Base-by-base conservation (phyloP, 2,888 invertebrate species). In the Iphiclides podalirius region DNA sequence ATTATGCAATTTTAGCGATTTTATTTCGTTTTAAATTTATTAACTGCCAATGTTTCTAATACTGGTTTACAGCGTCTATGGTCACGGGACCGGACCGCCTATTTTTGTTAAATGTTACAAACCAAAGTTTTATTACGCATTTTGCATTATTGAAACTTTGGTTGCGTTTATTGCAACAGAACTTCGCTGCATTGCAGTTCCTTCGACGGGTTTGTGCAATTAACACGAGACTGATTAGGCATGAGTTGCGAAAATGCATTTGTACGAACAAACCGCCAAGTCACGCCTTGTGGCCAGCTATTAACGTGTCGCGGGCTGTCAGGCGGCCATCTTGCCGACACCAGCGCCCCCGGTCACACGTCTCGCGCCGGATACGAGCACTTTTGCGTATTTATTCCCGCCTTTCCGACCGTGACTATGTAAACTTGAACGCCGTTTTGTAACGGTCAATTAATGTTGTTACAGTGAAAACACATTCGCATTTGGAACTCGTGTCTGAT, bases 381-480 rank as follows among this genome's bases (percentile, higher is more conserved):
- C 44, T 44, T 40, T 34, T 12, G 13, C 16, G 31, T 31, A 4
- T 46, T 46, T 46, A 46, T 38, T 12, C 16, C 13, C 20, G 42
- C 34, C 15, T 20, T 31, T 23, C 37, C 41, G 20, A 48, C 31
- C 47, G 42, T 48, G 42, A 48, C 47, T 48, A 23, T 42, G 42
- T 42, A 48, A 48, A 48, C 47, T 36, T 36, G 34, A n/a, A 1
- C 12, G 17, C 17, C n/a, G 13, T 47, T 28, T 12, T 15, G 41
- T 37, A 42, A 48, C 47, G 41, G 47, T 37, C 36, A 42, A 42
- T 41, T 42, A 15, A 11, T 33, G 15, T 33, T 33, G 23, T 36
- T 38, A 46, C 39, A 39, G 36, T 37, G 31, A 36, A 26, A 36
- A 12, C 17, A 17, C 40, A 23, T 37, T 42, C 20, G 14, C 16